Base-by-base conservation (phyloP, 1,140 invertebrate genomes). In the Heterodera schachtii region DNA sequence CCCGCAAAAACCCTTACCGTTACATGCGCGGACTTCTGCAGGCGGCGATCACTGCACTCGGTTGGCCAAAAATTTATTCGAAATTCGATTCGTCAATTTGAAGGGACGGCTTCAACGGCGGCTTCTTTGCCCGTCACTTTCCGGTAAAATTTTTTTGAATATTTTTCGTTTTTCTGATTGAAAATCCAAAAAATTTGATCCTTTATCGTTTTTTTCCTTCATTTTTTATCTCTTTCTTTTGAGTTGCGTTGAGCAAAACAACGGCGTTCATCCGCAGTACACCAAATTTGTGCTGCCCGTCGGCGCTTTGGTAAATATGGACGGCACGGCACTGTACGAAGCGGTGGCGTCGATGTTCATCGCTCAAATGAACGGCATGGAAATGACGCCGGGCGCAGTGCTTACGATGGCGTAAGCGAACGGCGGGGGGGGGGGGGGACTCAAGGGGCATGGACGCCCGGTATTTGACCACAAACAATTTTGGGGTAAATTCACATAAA, bases 271-370 rank as follows among this genome's bases (percentile, higher is more conserved):
- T 85, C 85, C 88, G 75, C 89, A 91, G 77, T 95, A 98, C 46
- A 95, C 95, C 1, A 93, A 96, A 70, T 98, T 98, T 88, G 96
- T 98, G 9, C 94, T 98, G 84, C 96, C 96, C 3, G 95, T 98
- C 79, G 97, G 92, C 7, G 88, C 88, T 6, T 88, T 87, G 44
- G 84, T 89, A 49, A 89, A 85, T 73, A 89, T 89, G 87, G 92
- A 92, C 84, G 92, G 92, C 49, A 92, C 92, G 6, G 92, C 92
- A 6, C 87, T 92, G 8, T 92, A 92, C 82, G 91, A 92, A 85
- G 91, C 91, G 41, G 91, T 92, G 3, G 91, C 91, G 6, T 91
- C 91, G 3, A 88, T 92, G 21, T 92, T 92, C 82, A 92, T 92
- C 70, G 91, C 93, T 57, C 93, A 94, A 90, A 91, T 94, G 87